A percentile compares a stretch with the other conserved stretches of the same genome.
Evolutionary conservation across 2,888 invertebrate genomes (phyloP).

Genomic region (Celastrina argiolus): DNA sequence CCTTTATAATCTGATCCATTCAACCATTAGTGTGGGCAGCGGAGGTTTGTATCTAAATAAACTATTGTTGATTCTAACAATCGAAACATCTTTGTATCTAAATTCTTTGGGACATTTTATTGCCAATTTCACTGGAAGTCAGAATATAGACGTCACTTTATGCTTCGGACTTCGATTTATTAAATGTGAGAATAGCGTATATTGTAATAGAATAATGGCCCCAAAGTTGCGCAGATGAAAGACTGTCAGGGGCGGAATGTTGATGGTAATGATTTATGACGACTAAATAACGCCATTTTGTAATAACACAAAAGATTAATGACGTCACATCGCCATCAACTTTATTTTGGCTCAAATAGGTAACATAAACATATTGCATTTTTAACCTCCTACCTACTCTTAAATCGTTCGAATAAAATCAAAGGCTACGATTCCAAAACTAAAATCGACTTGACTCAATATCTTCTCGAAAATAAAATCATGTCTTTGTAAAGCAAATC

Average conservation of each 20-base stretch:
- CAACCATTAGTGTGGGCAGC: conserved; percentile 76
- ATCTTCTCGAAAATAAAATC: too few species aligned
- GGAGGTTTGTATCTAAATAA: conserved; percentile 72
- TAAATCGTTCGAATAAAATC: too few species aligned
- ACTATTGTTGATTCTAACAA: conserved; percentile 73
- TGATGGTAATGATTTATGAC: conserved; percentile 75
- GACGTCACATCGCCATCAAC: conserved; percentile 27
- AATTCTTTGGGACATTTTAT: conserved; percentile 51
- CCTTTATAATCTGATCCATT: conserved; percentile 65
- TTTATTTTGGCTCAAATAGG: background rate
- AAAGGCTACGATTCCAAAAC: too few species aligned
- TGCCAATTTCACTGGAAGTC: conserved; percentile 74
- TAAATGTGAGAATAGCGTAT: conserved; percentile 38
- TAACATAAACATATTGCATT: too few species aligned
- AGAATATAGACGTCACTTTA: conserved; percentile 42
- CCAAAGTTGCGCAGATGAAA: conserved; percentile 74
- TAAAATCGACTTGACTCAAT: too few species aligned
- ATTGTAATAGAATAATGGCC: conserved; percentile 75
- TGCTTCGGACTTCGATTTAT: background rate
- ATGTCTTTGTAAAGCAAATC: too few species aligned
- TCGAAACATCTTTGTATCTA: conserved; percentile 51
- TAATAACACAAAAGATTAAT: conserved; percentile 69
- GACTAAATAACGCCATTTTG: conserved; percentile 67
- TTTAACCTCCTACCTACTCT: too few species aligned
- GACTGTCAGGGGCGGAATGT: conserved; percentile 53